Percentiles rank a stretch among this genome's conserved stretches.
phyloP scores from a whole-genome alignment of 2,113 vertebrate species.

The Irena cyanogastra region DNA sequence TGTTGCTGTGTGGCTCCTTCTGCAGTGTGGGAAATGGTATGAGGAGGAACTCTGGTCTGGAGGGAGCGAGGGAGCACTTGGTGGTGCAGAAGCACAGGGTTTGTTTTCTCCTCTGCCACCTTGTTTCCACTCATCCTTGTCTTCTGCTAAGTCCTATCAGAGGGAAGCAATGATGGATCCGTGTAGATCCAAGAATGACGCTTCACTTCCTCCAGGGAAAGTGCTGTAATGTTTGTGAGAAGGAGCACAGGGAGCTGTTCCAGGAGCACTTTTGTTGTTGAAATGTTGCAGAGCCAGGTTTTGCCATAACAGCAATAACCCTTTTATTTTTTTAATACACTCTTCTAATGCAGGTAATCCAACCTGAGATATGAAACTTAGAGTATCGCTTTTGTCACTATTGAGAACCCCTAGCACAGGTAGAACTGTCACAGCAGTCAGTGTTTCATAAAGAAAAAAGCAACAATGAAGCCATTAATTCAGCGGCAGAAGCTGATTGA shows the following conservation, averaged over 20 bases:
- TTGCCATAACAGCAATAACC: background rate
- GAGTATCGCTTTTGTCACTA: constrained; percentile 5
- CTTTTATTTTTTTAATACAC: background rate
- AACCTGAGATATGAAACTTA: constrained; percentile 36
- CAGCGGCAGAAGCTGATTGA: constrained; percentile 13
- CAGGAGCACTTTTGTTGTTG: background rate
- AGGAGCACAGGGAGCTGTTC: background rate
- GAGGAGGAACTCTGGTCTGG: background rate
- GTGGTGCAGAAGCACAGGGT: background rate
- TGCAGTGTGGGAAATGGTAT: background rate
- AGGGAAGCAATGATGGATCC: background rate
- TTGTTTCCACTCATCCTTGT: background rate
- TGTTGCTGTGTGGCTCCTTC: constrained; percentile 1
- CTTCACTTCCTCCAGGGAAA: background rate
- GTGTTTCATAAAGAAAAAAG: background rate
- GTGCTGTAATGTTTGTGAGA: background rate
- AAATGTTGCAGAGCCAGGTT: background rate
- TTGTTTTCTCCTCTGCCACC: background rate
- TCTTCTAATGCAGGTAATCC: constrained; percentile 39
- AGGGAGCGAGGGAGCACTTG: background rate
- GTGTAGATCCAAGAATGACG: background rate
- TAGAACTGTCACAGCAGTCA: constrained; percentile 19
- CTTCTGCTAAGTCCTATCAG: background rate
- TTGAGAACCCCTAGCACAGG: constrained; percentile 38
- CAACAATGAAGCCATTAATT: background rate